Conservation (phyloP, 1,140 invertebrate genomes). For the Trachymyrmex septentrionalis region DNA sequence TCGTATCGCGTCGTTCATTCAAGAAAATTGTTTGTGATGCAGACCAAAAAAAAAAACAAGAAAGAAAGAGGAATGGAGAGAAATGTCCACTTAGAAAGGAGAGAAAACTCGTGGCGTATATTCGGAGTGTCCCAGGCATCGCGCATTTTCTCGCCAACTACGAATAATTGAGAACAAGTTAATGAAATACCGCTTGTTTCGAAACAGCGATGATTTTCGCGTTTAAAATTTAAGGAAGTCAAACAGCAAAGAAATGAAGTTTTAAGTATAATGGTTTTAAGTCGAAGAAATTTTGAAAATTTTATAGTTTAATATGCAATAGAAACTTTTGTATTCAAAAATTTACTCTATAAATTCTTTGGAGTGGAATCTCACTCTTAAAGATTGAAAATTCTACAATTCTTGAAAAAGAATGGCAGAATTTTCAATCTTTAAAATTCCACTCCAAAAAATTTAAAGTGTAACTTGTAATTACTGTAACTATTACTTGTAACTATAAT, state of each 20-base stretch:
- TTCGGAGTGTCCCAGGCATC: background rate
- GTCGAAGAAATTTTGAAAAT: background rate
- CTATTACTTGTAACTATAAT: too few relatives aligned
- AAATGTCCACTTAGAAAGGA: constrained; percentile 4
- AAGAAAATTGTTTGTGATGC: constrained; percentile 52
- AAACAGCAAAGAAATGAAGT: background rate
- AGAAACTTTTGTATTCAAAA: background rate
- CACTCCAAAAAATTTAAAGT: background rate
- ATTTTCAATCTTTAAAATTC: too few relatives aligned
- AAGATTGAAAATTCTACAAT: too few relatives aligned
- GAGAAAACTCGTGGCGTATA: constrained; percentile 6
- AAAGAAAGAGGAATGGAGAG: background rate
- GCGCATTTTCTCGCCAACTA: background rate
- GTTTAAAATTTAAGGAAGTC: background rate
- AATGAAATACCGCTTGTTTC: constrained; percentile 12
- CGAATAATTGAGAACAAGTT: constrained; percentile 15
- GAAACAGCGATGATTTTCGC: background rate
- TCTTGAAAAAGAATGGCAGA: too few relatives aligned
- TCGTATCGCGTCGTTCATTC: constrained; percentile 2
- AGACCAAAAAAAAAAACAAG: background rate
- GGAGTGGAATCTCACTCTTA: too few relatives aligned
- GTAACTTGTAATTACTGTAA: background rate
- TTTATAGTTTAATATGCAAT: background rate
- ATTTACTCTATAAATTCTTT: too few relatives aligned
- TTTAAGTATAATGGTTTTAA: background rate